phyloP scores from a whole-genome alignment of 2,888 invertebrate genomes.

The Hypomecis punctinalis region DNA sequence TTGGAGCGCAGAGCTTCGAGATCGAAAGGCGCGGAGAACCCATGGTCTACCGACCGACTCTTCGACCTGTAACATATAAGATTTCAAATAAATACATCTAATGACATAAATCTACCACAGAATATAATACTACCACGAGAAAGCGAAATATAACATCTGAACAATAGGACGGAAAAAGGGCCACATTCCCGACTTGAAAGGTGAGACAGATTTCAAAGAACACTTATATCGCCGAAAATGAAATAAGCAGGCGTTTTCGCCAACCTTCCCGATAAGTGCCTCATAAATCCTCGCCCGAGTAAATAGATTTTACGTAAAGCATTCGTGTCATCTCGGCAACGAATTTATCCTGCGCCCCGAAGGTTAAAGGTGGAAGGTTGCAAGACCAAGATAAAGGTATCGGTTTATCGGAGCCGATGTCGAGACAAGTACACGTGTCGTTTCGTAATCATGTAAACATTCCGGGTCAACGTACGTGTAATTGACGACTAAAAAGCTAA shows the following conservation, averaged over 20 bases:
- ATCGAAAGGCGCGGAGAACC: constrained; percentile 93
- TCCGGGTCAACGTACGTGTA: constrained; percentile 65
- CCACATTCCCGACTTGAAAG: constrained; percentile 30
- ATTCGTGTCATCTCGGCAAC: constrained; percentile 27
- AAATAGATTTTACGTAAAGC: constrained; percentile 36
- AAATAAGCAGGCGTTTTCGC: constrained; percentile 36
- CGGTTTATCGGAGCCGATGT: constrained; percentile 30
- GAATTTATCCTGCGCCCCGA: constrained; percentile 33
- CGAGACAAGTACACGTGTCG: constrained; percentile 2
- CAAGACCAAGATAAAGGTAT: constrained; percentile 23
- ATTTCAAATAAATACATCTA: constrained; percentile 16
- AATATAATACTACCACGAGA: constrained; percentile 4
- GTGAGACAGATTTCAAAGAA: constrained; percentile 29
- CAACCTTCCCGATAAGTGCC: constrained; percentile 38
- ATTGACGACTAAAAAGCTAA: constrained; percentile 65
- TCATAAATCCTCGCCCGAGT: constrained; percentile 37
- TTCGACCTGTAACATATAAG: constrained; percentile 90
- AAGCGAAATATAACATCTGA: constrained; percentile 10
- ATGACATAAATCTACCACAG: constrained; percentile 7
- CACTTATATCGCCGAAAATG: constrained; percentile 33
- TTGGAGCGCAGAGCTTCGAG: constrained; percentile 93
- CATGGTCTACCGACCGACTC: constrained; percentile 96
- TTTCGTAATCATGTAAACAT: constrained; percentile 49
- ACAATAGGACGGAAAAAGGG: constrained; percentile 18
- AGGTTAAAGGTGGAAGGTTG: constrained; percentile 34